A percentile compares a stretch with the other conserved stretches of the same genome.
These are phyloP conservation scores for Drosophila anomalipes DNA, from an alignment of 2,888 invertebrate species.

Conservation along the genomic window DNA sequence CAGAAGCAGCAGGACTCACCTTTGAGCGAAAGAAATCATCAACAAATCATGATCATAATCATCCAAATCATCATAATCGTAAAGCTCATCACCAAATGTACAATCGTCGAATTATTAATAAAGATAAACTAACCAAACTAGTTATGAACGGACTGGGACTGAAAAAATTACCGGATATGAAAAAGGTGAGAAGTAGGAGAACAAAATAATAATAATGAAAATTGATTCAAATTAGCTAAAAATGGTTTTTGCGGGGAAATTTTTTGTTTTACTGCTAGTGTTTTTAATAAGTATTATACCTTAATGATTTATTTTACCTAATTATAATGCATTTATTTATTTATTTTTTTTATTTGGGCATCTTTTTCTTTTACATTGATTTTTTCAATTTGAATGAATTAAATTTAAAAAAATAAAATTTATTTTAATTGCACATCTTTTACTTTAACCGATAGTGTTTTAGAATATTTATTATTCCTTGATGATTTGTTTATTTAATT, in stretches of 20 bases:
- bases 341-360: background rate
- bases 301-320: background rate
- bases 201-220: background rate
- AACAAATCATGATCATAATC: background rate
- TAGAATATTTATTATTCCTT: background rate
- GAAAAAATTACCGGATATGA: constrained; percentile 78
- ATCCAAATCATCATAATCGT: background rate
- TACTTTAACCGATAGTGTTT: background rate
- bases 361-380: background rate
- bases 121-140: constrained; percentile 71
- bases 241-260: background rate
- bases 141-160: constrained; percentile 82
- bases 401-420: background rate
- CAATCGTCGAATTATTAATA: constrained; percentile 45
- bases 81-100: constrained; percentile 15
- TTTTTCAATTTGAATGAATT: background rate
- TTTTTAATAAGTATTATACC: background rate
- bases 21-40: background rate
- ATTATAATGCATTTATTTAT: background rate
- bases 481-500: background rate
- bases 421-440: background rate
- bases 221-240: background rate
- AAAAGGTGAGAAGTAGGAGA: constrained; percentile 68
- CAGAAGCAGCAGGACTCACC: background rate
- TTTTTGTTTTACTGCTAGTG: background rate